These are phyloP conservation scores for Eulemur macaco DNA, from an alignment of 2,113 vertebrate genomes.

Conservation along the genomic window DNA sequence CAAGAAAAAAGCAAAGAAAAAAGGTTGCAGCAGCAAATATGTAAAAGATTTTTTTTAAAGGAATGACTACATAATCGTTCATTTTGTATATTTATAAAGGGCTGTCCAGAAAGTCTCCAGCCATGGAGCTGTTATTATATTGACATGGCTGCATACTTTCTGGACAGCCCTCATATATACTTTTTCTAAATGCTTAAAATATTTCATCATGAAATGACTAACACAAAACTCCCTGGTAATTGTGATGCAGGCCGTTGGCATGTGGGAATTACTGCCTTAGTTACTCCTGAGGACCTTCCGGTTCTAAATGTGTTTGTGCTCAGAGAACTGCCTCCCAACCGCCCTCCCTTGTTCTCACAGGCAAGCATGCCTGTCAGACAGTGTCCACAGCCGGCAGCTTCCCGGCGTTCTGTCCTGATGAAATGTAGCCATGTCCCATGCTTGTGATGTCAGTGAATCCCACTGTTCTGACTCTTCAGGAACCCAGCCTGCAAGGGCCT, in stretches of 20 bases:
- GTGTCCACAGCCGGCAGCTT: not conserved
- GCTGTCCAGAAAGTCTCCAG: too few relatives aligned
- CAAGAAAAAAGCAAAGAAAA: not conserved
- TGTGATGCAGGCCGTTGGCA: not conserved
- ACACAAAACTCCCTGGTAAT: not conserved
- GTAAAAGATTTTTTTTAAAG: not conserved
- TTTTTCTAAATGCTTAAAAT: not conserved
- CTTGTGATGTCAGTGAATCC: too few relatives aligned
- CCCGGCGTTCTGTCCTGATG: not conserved
- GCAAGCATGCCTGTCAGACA: rapidly evolving
- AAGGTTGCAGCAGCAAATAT: not conserved
- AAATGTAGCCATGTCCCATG: not conserved
- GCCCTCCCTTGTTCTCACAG: not conserved
- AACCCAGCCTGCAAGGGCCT: not conserved
- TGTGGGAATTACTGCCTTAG: not conserved
- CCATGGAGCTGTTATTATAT: too few relatives aligned
- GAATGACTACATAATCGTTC: not conserved
- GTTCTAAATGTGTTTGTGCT: not conserved
- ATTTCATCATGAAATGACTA: not conserved
- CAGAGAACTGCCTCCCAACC: not conserved
- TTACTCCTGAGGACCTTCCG: not conserved
- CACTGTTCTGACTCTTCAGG: not conserved
- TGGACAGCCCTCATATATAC: not conserved
- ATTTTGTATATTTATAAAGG: too few relatives aligned
- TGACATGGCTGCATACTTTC: too few relatives aligned